A percentile compares a stretch with the other conserved stretches of the same genome.
Conservation (phyloP, 2,888 invertebrate species). For the Phyllotreta striolata region DNA sequence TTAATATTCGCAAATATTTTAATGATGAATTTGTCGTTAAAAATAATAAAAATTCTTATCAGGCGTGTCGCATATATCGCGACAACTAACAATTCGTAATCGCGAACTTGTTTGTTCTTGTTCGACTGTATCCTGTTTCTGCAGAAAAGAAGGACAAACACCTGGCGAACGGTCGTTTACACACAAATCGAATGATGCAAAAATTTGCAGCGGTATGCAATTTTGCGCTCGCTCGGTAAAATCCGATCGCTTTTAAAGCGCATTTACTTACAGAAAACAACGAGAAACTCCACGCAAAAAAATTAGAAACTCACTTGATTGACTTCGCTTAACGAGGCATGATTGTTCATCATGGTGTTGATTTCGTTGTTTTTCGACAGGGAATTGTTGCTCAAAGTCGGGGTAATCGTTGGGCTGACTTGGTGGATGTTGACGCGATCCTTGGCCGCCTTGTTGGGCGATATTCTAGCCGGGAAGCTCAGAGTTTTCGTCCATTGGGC, state of each 20-base stretch:
- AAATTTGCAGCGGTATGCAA: too few relatives aligned
- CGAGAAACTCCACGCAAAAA: background rate
- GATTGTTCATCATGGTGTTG: conserved; percentile 57
- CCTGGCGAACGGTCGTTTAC: conserved; percentile 7
- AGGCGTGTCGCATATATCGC: too few relatives aligned
- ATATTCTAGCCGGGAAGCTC: conserved; percentile 86
- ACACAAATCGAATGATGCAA: too few relatives aligned
- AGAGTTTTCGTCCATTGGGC: conserved; percentile 92
- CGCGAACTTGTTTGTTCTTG: conserved; percentile 43
- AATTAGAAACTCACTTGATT: conserved; percentile 54
- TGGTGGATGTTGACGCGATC: conserved; percentile 71
- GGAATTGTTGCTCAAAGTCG: conserved; percentile 65
- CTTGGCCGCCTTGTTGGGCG: conserved; percentile 81
- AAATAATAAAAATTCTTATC: too few relatives aligned
- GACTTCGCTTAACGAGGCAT: conserved; percentile 54
- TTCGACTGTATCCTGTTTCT: conserved; percentile 42
- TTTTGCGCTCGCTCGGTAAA: background rate
- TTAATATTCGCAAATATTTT: too few relatives aligned
- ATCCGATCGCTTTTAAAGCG: background rate
- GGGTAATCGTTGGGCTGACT: conserved; percentile 67
- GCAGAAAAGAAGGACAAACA: conserved; percentile 15
- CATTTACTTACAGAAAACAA: conserved; percentile 6
- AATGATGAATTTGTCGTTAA: too few relatives aligned
- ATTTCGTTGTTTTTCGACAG: conserved; percentile 58
- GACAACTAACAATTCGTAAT: too few relatives aligned